Evolutionary conservation across 2,113 vertebrate species (phyloP).

Genomic region (Calyptomena viridis): DNA sequence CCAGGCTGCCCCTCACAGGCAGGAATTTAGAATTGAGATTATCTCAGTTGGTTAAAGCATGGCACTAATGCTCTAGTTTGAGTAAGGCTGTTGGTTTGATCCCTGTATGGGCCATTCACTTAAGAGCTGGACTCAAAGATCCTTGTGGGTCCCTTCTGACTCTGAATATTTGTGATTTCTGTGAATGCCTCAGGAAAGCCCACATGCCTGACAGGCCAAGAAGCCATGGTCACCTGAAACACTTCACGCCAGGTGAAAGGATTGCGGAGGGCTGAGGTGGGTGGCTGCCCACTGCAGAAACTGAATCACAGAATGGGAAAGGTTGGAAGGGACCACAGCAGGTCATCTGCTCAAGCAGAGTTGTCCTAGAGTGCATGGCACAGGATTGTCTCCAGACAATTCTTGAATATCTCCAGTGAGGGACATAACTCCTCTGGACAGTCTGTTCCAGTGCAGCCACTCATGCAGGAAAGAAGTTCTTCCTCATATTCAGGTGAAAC

Average conservation of each 20-base stretch:
- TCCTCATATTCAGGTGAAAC: neutral
- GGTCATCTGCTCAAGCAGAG: neutral
- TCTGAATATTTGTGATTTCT: too few relatives aligned
- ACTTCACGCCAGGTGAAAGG: accelerated
- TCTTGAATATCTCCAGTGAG: neutral
- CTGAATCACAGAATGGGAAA: neutral
- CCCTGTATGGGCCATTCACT: too few relatives aligned
- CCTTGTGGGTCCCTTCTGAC: too few relatives aligned
- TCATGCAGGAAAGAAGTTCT: neutral
- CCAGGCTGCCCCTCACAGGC: neutral
- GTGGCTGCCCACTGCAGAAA: neutral
- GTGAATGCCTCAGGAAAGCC: neutral
- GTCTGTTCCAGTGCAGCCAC: neutral
- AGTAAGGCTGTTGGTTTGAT: too few relatives aligned
- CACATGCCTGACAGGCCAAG: neutral
- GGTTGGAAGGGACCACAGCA: neutral
- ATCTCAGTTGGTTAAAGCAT: too few relatives aligned
- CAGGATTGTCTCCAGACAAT: neutral
- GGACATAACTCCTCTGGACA: neutral
- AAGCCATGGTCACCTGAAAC: neutral
- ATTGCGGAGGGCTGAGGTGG: too few relatives aligned
- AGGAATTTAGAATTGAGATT: neutral
- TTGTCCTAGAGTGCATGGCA: neutral
- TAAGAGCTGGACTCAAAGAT: too few relatives aligned
- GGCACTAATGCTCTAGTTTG: too few relatives aligned